These are phyloP conservation scores for Latheticus oryzae DNA, from an alignment of 2,888 invertebrate genomes.

Conservation along the genomic window DNA sequence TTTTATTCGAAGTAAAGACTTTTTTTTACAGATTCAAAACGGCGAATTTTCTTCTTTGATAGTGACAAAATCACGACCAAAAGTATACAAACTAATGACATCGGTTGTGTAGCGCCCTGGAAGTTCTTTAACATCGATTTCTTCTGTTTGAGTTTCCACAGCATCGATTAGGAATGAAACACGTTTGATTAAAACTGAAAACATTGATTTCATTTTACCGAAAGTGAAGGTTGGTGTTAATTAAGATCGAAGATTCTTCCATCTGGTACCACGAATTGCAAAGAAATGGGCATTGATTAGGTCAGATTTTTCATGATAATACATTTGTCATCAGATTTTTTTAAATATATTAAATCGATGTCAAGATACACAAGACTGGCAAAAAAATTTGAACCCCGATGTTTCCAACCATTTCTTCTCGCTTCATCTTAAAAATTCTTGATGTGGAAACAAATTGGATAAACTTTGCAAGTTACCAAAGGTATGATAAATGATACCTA, in stretches of 20 bases:
- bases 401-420: slow-evolving; percentile 35
- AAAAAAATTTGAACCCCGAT: slow-evolving; percentile 57
- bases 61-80: slow-evolving; percentile 69
- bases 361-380: slow-evolving; percentile 53
- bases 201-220: slow-evolving; percentile 73
- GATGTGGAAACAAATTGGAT: slow-evolving; percentile 22
- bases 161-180: slow-evolving; percentile 66
- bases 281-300: slow-evolving; percentile 70
- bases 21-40: slow-evolving; percentile 56
- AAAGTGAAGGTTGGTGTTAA: slow-evolving; percentile 74
- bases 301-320: slow-evolving; percentile 69
- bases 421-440: slow-evolving; percentile 37
- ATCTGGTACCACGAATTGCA: slow-evolving; percentile 68
- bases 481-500: no score
- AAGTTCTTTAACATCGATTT: slow-evolving; percentile 60
- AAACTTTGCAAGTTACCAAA: slow-evolving; percentile 24
- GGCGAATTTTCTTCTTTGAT: slow-evolving; percentile 66
- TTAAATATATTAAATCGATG: slow-evolving; percentile 50
- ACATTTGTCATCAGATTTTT: no score
- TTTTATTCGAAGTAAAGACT: slow-evolving; percentile 19
- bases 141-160: slow-evolving; percentile 47
- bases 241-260: slow-evolving; percentile 71
- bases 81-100: slow-evolving; percentile 70
- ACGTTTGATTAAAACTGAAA: slow-evolving; percentile 68
- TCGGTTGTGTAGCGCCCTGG: slow-evolving; percentile 70